Evolutionary conservation across 2,113 vertebrate genomes (phyloP), one percentile per base, ranked within the genome.

Genomic region (Lanius ludovicianus): DNA sequence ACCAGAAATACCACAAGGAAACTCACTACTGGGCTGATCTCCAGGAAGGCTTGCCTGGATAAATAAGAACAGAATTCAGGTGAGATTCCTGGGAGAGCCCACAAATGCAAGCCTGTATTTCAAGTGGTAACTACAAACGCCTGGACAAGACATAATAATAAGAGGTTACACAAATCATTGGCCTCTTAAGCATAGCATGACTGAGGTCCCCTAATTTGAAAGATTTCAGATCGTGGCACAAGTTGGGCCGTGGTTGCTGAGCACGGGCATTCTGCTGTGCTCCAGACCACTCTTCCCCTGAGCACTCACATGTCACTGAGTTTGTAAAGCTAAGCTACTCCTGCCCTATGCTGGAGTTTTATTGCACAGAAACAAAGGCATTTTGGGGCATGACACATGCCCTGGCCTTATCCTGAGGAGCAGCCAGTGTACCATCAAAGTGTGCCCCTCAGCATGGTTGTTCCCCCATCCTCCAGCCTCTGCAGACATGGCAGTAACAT

Each of bases 331-430:
- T 17, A 16, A 7, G 22, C n/a, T 59, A 22, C 37, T 74, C 15
- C 18, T 63, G 13, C 4, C 13, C 16, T 44, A 0, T 28, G 10
- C 6, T 47, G 4, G 9, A 2, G 2, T 39, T 77, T 67, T 44
- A 30, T 13, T 87, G 17, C 8, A 24, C 8, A 9, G 35, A 87
- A 84, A 56, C 7, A 30, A 30, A 55, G 39, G 31, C 22, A 55
- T 8, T 2, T 53, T 25, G 5, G 3, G 8, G 4, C 4, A 49
- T 41, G 18, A 15, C 6, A 35, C 5, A 9, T 44, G 13, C 1
- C 11, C 2, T 47, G 28, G 5, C 2, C 7, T 55, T 21, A 35
- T 12, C 19, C 16, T 31, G 30, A 49, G 3, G 28, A 65, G 15
- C 23, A 78, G 17, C 11, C 22, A 46, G 10, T 33, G 24, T 27